A percentile compares a stretch with the other conserved stretches of the same genome.
phyloP scores from a whole-genome alignment of 2,888 invertebrate genomes.

The Lochmaea crataegi region DNA sequence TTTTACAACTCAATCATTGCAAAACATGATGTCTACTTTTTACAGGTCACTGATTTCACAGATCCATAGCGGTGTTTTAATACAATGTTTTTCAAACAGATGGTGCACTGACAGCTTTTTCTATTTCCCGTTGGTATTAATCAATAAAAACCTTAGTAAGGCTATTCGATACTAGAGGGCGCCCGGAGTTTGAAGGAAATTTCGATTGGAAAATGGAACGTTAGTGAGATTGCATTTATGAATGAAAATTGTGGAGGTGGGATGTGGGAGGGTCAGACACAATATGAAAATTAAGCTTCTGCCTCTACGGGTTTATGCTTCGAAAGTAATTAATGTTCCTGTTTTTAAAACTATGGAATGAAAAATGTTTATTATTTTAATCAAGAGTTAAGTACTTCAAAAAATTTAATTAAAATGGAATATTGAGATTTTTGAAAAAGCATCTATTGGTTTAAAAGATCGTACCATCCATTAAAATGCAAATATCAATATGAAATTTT shows the following conservation, averaged over 20 bases:
- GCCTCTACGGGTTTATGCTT: not conserved
- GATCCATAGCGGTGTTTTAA: slow-evolving; percentile 11
- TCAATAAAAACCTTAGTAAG: slow-evolving; percentile 21
- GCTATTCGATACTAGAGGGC: slow-evolving; percentile 14
- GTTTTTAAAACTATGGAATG: not conserved
- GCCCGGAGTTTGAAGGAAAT: not conserved
- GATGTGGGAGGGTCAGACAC: not conserved
- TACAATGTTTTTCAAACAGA: slow-evolving; percentile 12
- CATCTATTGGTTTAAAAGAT: too few species aligned
- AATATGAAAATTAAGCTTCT: not conserved
- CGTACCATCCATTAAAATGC: too few species aligned
- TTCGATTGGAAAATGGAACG: not conserved
- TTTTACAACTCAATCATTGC: not conserved
- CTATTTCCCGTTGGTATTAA: not conserved
- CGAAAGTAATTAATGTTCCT: not conserved
- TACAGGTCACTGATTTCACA: slow-evolving; percentile 27
- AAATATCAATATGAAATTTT: too few species aligned
- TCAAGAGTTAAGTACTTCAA: too few species aligned
- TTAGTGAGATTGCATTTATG: slow-evolving; percentile 1
- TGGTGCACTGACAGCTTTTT: slow-evolving; percentile 8
- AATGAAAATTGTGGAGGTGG: not conserved
- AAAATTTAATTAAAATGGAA: too few species aligned
- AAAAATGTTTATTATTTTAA: too few species aligned
- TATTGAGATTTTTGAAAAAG: too few species aligned
- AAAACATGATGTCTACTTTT: not conserved